Evolutionary conservation across 2,888 invertebrate species (phyloP).

Genomic region (Yponomeuta cagnagella): DNA sequence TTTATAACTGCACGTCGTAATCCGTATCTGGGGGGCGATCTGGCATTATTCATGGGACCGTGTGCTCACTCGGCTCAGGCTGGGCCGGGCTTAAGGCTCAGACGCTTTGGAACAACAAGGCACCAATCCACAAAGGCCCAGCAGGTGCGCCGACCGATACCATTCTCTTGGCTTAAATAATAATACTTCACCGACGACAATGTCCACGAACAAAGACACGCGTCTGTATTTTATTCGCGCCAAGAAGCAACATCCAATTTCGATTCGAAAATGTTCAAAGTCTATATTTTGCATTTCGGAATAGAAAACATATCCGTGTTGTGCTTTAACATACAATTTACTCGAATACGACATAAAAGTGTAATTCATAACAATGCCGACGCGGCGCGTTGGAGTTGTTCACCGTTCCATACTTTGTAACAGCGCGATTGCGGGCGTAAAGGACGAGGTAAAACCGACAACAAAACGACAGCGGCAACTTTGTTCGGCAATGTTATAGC

Average conservation of each 20-base stretch:
- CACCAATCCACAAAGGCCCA: conserved; percentile 17
- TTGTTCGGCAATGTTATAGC: conserved; percentile 15
- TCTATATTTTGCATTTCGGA: neutral
- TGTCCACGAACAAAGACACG: conserved; percentile 4
- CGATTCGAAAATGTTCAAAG: neutral
- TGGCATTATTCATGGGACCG: conserved; percentile 16
- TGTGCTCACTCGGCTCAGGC: neutral
- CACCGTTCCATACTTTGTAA: conserved; percentile 15
- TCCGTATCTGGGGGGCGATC: conserved; percentile 16
- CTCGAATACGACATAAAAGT: conserved; percentile 3
- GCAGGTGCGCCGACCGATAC: conserved; percentile 21
- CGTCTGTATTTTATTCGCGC: neutral
- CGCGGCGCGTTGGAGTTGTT: neutral
- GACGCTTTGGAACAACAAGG: conserved; percentile 12
- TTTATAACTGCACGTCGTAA: conserved; percentile 16
- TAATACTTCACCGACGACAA: neutral
- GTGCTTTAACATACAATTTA: neutral
- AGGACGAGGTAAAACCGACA: conserved; percentile 11
- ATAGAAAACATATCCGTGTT: too few species aligned
- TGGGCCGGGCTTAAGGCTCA: conserved; percentile 15
- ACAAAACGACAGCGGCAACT: conserved; percentile 14
- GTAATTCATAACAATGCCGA: neutral
- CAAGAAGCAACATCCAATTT: neutral
- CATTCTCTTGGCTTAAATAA: conserved; percentile 10
- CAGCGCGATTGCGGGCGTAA: neutral